Evolutionary conservation across 1,140 invertebrate species (phyloP), one percentile per base, ranked within the genome.

Genomic region (Danaus melanippus): DNA sequence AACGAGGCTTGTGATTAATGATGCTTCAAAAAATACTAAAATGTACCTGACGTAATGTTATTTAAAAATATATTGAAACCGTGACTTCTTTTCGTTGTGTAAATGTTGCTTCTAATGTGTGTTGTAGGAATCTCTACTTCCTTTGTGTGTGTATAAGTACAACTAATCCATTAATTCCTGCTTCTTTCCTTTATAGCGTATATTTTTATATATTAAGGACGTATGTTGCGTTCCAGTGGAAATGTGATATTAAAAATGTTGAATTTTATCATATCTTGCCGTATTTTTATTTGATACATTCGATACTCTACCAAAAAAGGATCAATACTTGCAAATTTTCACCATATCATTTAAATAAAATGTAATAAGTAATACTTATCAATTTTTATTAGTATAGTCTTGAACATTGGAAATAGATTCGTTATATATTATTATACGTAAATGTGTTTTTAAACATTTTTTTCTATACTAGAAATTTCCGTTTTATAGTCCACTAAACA

Each of bases 171-270:
- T 32, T 32, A 32, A 48, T 62, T 50, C 67, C 65, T 62, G 67
- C 67, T 77, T 78, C 70, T 69, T 69, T 69, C 60, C 69, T 50
- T 57, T 62, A 62, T 66, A 68, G 51, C 74, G 66, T 72, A 32
- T 75, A 58, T 72, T 47, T 43, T 51, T 46, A 58, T 72, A 58
- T 32, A 66, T 62, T 69, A 63, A 72, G 62, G 66, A 48, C 66
- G 67, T 64, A 64, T 62, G 66, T 58, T 64, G 69, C 69, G 76
- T 82, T 69, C 76, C 74, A 78, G 79, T 83, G 69, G 80, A 86
- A 80, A 79, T 86, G 83, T 86, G 83, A 86, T 86, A 86, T 84
- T 80, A 84, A 81, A 83, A 74, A 79, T 76, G 80, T 84, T 86
- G 71, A 72, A 70, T 64, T 64, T 64, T 60, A 56, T 53, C 21